Evolutionary conservation across 1,140 invertebrate species (phyloP), one percentile per base, ranked within the genome.

Genomic region (Latrodectus geometricus): DNA sequence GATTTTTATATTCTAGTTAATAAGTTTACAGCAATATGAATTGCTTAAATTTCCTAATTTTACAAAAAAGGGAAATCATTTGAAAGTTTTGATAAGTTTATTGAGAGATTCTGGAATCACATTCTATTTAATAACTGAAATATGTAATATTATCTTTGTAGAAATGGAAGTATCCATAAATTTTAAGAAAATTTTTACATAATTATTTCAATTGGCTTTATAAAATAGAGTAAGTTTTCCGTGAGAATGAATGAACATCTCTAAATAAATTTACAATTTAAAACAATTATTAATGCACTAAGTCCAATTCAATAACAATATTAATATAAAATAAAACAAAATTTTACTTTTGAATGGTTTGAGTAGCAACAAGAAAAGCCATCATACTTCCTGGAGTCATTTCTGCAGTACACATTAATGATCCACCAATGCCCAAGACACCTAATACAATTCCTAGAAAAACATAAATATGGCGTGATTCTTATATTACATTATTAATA

Each of bases 311-410:
- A 70, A 70, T 70, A 9, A 21, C 68, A 70, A 70, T 3, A 15
- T 20, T 21, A 70, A 4, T 61, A 61, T 61, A 1, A 14, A 61
- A 61, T 1, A 2, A 52, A 76, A 76, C 0, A 78, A 0, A 9
- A 75, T 35, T 69, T 87, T 79, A 92, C 89, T 95, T 93, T 90
- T 99, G 97, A 86, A 99, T 96, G 0, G 96, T 98, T 92, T 99
- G 98, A 0, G 97, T 95, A 17, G 97, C 96, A 20, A 98, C 97
- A 11, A 99, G 92, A 91, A 98, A 99, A 7, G 97, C 95, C 97
- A 99, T 99, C 12, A 99, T 92, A 88, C 97, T 94, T 74, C 98
- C 98, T 12, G 96, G 93, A 15, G 95, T 93, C 88, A 99, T 92
- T 89, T 96, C 93, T 54, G 95, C 93, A 8, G 93, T 93, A 0